Conservation (phyloP, 2,888 invertebrate genomes). For the Trissolcus brochymenae region DNA sequence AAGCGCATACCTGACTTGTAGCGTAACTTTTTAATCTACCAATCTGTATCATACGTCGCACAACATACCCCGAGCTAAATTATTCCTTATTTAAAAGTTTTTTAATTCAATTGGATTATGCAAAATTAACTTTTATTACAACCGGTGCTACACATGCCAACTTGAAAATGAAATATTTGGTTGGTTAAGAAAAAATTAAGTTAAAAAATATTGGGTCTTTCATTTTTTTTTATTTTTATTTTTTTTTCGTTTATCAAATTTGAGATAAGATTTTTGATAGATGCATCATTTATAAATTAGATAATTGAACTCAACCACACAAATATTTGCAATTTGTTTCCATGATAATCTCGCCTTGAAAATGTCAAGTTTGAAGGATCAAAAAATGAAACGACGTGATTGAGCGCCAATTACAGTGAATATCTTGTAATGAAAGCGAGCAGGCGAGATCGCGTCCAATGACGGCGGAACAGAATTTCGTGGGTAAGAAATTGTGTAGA, state of each 20-base stretch:
- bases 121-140: too few species aligned
- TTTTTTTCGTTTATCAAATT: too few species aligned
- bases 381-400: constrained; percentile 26
- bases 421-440: constrained; percentile 27
- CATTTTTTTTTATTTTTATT: too few species aligned
- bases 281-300: too few species aligned
- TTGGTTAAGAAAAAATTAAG: too few species aligned
- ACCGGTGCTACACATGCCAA: not conserved
- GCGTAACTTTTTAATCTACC: constrained; percentile 60
- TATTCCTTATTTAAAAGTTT: too few species aligned
- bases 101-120: too few species aligned
- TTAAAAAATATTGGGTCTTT: too few species aligned
- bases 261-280: too few species aligned
- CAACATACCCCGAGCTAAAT: constrained; percentile 11
- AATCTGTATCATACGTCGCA: constrained; percentile 46
- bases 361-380: constrained; percentile 11
- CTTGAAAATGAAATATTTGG: not conserved
- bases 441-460: constrained; percentile 8
- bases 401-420: constrained; percentile 28
- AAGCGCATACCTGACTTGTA: constrained; percentile 58
- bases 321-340: not conserved
- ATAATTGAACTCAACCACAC: too few species aligned
- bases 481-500: too few species aligned
- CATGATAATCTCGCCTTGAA: not conserved
- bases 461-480: too few species aligned